phyloP scores from a whole-genome alignment of 2,797 vertebrate genomes.

The Anisognathus igniventris region DNA sequence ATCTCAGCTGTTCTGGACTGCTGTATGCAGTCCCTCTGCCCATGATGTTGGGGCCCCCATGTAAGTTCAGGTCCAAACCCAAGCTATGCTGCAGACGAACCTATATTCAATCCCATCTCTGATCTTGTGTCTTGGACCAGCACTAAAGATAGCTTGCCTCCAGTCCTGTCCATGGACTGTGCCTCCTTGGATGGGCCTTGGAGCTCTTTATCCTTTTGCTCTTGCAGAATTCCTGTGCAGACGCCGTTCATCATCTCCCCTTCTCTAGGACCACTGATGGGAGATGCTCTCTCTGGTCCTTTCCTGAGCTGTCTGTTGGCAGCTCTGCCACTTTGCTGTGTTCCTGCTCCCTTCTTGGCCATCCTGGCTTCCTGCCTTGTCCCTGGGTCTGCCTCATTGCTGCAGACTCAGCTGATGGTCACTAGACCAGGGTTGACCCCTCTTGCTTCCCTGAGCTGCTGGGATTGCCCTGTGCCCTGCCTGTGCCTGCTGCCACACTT shows the following conservation, averaged over 20 bases:
- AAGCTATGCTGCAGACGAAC: not conserved
- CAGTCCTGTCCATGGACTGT: not conserved
- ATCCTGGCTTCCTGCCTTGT: not conserved
- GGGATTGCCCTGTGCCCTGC: not conserved
- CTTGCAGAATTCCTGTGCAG: not conserved
- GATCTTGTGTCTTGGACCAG: not conserved
- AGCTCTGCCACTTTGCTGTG: not conserved
- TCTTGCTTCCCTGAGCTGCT: not conserved
- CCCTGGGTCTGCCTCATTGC: fast-evolving
- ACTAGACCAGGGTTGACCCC: fast-evolving
- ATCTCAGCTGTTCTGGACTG: not conserved
- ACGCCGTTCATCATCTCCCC: not conserved
- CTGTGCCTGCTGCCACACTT: fast-evolving
- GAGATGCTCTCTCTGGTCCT: not conserved
- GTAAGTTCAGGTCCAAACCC: not conserved
- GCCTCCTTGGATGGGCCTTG: not conserved
- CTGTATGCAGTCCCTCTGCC: not conserved
- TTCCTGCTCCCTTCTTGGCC: not conserved
- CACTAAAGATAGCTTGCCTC: not conserved
- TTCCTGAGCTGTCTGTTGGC: not conserved
- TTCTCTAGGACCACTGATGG: not conserved
- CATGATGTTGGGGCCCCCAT: fast-evolving
- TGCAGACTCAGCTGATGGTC: not conserved
- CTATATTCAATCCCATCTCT: not conserved
- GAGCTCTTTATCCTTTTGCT: not conserved